These are phyloP conservation scores for Amblyjoppa proteus DNA, from an alignment of 2,888 invertebrate species.

Conservation along the genomic window DNA sequence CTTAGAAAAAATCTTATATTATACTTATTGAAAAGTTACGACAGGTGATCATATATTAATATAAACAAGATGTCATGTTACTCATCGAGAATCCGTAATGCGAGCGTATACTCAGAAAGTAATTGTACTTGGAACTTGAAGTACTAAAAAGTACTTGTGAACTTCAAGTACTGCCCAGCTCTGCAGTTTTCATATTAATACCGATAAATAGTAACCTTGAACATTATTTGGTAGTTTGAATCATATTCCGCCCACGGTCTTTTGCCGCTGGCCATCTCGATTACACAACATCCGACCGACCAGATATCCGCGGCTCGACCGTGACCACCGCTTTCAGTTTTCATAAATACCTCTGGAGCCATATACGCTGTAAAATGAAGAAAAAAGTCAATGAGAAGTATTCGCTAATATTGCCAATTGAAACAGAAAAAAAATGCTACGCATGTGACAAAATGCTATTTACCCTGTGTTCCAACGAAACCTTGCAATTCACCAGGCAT, in stretches of 20 bases:
- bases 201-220: constrained; percentile 83
- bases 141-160: too few relatives aligned
- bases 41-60: too few relatives aligned
- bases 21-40: not conserved
- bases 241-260: constrained; percentile 97
- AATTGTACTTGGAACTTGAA: not conserved
- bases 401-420: not conserved
- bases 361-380: constrained; percentile 91
- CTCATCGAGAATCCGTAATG: too few relatives aligned
- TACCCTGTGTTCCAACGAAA: constrained; percentile 97
- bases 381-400: constrained; percentile 9
- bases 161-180: too few relatives aligned
- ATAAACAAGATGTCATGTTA: too few relatives aligned
- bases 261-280: constrained; percentile 98
- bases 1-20: too few relatives aligned
- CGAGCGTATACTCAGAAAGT: too few relatives aligned
- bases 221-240: constrained; percentile 98
- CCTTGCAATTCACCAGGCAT: constrained; percentile 95
- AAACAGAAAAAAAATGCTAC: not conserved
- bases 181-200: not conserved
- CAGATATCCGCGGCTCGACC: constrained; percentile 98
- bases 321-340: constrained; percentile 92
- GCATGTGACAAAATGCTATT: not conserved
- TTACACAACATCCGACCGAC: constrained; percentile 97
- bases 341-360: constrained; percentile 98